Conservation (phyloP, 2,797 vertebrate species). For the Melanotaenia trifasciata region DNA sequence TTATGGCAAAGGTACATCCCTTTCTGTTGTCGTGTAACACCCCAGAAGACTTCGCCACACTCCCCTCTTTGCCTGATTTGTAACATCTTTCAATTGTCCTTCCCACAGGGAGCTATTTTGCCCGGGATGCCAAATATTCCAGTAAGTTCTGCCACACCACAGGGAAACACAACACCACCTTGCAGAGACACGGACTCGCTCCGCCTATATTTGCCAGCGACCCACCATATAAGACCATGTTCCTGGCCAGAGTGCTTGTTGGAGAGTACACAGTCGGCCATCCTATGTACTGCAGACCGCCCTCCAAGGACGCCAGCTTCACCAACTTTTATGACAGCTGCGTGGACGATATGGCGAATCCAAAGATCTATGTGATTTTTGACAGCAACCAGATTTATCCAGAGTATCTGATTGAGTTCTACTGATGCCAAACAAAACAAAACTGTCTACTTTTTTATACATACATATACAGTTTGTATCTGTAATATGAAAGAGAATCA, state of each 20-base stretch:
- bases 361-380: constrained; percentile 97
- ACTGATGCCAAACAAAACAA: constrained; percentile 70
- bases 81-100: not conserved
- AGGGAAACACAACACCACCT: constrained; percentile 88
- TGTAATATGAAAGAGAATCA: constrained; percentile 27
- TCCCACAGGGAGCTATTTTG: constrained; percentile 93
- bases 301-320: constrained; percentile 94
- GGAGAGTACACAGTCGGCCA: constrained; percentile 93
- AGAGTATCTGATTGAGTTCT: constrained; percentile 96
- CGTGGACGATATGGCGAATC: constrained; percentile 93
- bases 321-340: constrained; percentile 97
- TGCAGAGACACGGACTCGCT: constrained; percentile 91
- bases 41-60: not conserved
- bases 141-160: constrained; percentile 95
- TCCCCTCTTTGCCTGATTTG: not conserved
- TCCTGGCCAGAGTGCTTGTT: constrained; percentile 93
- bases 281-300: constrained; percentile 91
- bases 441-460: not conserved
- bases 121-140: constrained; percentile 93
- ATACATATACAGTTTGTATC: constrained; percentile 19
- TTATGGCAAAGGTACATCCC: constrained; percentile 92
- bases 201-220: constrained; percentile 85
- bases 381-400: constrained; percentile 98
- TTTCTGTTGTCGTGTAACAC: constrained; percentile 21
- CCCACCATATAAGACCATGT: constrained; percentile 92